These are phyloP conservation scores for Liodrosophila aerea DNA, from an alignment of 2,888 invertebrate genomes.

Conservation along the genomic window DNA sequence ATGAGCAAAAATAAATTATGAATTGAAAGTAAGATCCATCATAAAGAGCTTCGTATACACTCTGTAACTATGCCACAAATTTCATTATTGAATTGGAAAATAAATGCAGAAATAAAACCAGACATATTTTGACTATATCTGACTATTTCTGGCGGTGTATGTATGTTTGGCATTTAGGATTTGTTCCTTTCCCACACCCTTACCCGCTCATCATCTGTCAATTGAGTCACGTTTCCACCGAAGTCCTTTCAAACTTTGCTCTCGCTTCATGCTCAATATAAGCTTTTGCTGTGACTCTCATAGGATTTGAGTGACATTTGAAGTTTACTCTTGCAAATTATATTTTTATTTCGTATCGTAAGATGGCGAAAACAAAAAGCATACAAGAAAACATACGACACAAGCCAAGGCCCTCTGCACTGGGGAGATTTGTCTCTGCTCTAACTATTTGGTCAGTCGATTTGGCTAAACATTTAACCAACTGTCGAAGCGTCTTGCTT, in stretches of 20 bases:
- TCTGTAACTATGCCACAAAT: too few species aligned
- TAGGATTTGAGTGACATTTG: slow-evolving; percentile 25
- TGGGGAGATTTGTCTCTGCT: not conserved
- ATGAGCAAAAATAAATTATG: too few species aligned
- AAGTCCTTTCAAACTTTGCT: slow-evolving; percentile 1
- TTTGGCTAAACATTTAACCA: slow-evolving; percentile 2
- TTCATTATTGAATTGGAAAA: too few species aligned
- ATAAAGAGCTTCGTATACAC: too few species aligned
- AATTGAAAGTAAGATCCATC: too few species aligned
- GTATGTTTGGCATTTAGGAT: slow-evolving; percentile 3
- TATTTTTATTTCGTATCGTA: slow-evolving; percentile 24
- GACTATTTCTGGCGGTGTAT: not conserved
- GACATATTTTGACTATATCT: too few species aligned
- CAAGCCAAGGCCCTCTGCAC: too few species aligned
- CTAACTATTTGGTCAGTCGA: slow-evolving; percentile 24
- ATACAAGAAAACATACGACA: not conserved
- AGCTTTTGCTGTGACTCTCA: too few species aligned
- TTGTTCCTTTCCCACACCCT: not conserved
- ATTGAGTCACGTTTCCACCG: slow-evolving; percentile 25
- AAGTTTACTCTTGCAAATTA: slow-evolving; percentile 41
- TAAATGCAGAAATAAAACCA: too few species aligned
- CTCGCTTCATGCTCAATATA: not conserved
- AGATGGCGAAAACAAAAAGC: too few species aligned
- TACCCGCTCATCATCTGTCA: slow-evolving; percentile 25
- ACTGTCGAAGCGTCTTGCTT: slow-evolving; percentile 22